Conservation (phyloP, 2,797 vertebrate species). For the Gadopsis marmoratus region DNA sequence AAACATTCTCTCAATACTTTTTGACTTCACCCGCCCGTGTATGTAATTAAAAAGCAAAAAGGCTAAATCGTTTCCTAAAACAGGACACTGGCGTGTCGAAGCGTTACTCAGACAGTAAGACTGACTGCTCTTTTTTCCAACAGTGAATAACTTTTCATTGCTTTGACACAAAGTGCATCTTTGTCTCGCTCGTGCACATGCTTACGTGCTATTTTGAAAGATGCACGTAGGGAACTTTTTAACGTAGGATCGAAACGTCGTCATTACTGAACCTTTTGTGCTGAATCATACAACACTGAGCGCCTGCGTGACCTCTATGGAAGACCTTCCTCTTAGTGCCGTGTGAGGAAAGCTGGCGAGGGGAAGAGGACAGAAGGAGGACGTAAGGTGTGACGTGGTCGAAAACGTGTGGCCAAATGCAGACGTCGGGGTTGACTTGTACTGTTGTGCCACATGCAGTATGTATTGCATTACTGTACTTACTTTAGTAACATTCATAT, state of each 20-base stretch:
- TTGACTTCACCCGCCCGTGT: too few species aligned
- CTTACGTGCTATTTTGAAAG: too few species aligned
- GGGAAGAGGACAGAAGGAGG: background rate
- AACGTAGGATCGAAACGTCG: too few species aligned
- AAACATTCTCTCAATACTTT: too few species aligned
- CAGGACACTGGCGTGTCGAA: too few species aligned
- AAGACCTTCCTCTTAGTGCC: background rate
- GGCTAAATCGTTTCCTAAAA: too few species aligned
- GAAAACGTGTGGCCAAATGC: background rate
- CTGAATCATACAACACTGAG: background rate
- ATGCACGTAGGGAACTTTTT: background rate
- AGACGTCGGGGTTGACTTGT: too few species aligned
- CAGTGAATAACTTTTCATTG: background rate
- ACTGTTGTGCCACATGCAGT: too few species aligned
- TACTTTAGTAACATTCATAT: background rate
- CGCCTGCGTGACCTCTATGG: background rate
- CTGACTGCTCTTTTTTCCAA: background rate
- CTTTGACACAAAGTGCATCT: background rate
- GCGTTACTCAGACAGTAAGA: background rate
- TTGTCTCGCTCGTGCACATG: too few species aligned
- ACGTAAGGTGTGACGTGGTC: background rate
- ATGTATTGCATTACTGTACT: background rate
- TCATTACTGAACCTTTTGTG: too few species aligned
- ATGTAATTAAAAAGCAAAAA: too few species aligned
- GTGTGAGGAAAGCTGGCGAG: too few species aligned